These are phyloP conservation scores for Ophion ellenae DNA, from an alignment of 2,888 invertebrate genomes.

Conservation along the genomic window DNA sequence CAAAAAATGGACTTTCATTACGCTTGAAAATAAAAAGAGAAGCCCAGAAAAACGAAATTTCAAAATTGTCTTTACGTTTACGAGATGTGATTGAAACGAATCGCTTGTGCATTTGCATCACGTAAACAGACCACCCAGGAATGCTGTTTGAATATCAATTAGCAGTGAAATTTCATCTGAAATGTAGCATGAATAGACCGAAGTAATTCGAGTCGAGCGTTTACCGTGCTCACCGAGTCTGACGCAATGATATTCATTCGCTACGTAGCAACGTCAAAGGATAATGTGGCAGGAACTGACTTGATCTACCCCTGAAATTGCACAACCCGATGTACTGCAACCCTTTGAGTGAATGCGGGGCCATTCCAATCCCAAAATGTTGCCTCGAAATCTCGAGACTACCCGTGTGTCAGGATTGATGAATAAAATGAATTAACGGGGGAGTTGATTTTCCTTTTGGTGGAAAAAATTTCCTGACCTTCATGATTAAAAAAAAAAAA, in stretches of 20 bases:
- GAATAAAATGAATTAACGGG: too few relatives aligned
- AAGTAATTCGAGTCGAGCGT: background rate
- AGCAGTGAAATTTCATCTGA: slow-evolving; percentile 21
- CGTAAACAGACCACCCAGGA: slow-evolving; percentile 14
- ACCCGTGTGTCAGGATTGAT: too few relatives aligned
- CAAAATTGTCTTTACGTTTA: background rate
- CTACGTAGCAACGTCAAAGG: background rate
- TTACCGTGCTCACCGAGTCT: background rate
- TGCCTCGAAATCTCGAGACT: too few relatives aligned
- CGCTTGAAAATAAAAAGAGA: background rate
- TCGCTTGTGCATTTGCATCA: background rate
- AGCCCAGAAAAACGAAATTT: background rate
- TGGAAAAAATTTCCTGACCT: too few relatives aligned
- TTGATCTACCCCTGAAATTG: background rate
- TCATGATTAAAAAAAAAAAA: too few relatives aligned
- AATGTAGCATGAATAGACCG: slow-evolving; percentile 21
- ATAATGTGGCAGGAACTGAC: background rate
- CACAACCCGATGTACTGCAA: background rate
- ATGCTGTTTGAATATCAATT: slow-evolving; percentile 18
- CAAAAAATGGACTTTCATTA: background rate
- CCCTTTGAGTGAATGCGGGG: background rate
- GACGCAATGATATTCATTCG: background rate
- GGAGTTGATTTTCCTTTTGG: too few relatives aligned
- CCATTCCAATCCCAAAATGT: background rate
- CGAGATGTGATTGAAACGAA: background rate